Conservation (phyloP, 2,888 invertebrate genomes). For the Plagodis dolabraria region DNA sequence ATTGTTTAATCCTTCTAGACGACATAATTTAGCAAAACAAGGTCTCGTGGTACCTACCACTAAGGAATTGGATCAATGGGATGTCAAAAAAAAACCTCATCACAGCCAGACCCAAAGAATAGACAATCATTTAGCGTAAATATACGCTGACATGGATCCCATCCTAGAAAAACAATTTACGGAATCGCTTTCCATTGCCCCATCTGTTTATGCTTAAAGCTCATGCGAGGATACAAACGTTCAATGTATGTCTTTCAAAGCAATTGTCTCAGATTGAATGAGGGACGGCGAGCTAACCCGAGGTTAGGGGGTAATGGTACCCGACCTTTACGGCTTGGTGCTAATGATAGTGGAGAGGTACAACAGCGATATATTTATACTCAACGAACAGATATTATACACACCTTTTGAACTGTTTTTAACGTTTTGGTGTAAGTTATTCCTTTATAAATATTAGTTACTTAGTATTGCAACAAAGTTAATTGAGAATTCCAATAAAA, state of each 20-base stretch:
- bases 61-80: too few relatives aligned
- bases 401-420: not conserved
- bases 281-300: constrained; percentile 37
- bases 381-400: not conserved
- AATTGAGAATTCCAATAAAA: too few relatives aligned
- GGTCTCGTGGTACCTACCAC: too few relatives aligned
- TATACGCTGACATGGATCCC: constrained; percentile 33
- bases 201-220: constrained; percentile 54
- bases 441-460: too few relatives aligned
- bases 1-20: too few relatives aligned
- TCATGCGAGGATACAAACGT: constrained; percentile 50
- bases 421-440: too few relatives aligned
- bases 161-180: constrained; percentile 45
- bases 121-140: constrained; percentile 30
- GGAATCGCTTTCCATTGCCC: constrained; percentile 50
- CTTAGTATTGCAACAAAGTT: too few relatives aligned
- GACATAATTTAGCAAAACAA: too few relatives aligned
- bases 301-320: constrained; percentile 34
- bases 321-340: constrained; percentile 20
- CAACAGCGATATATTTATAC: not conserved
- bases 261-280: constrained; percentile 50
- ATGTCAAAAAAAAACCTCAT: constrained; percentile 1
- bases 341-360: constrained; percentile 1
- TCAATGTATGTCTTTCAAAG: constrained; percentile 52
- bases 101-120: constrained; percentile 24